A percentile compares a stretch with the other conserved stretches of the same genome.
phyloP scores from a whole-genome alignment of 2,113 vertebrate species.

The Psettodes erumei region DNA sequence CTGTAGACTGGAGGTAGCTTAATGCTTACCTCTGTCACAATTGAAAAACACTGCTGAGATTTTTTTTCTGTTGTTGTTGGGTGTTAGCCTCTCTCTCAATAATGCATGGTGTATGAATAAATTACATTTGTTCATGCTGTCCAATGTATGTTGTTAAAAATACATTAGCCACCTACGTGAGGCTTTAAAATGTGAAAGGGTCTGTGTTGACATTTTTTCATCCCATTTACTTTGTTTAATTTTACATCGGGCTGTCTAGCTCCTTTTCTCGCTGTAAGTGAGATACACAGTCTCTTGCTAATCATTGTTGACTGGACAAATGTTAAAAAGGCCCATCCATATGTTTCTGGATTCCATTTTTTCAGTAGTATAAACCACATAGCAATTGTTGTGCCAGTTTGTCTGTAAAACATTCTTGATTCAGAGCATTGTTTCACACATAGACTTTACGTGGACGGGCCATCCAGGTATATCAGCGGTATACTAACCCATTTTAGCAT shows the following conservation, averaged over 20 bases:
- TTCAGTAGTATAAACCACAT: not conserved
- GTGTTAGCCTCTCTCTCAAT: slow-evolving; percentile 62
- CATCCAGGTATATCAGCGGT: too few relatives aligned
- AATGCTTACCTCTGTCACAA: not conserved
- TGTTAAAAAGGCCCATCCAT: not conserved
- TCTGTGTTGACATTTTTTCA: not conserved
- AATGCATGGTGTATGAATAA: slow-evolving; percentile 71
- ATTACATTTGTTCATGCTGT: slow-evolving; percentile 48
- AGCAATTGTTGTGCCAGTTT: not conserved
- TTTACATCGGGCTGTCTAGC: slow-evolving; percentile 17
- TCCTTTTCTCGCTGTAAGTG: not conserved
- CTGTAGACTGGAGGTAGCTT: not conserved
- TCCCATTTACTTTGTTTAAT: slow-evolving; percentile 21
- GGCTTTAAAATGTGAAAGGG: slow-evolving; percentile 13
- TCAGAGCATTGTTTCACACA: too few relatives aligned
- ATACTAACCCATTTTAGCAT: too few relatives aligned
- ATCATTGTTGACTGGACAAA: not conserved
- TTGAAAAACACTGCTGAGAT: not conserved
- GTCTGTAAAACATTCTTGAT: not conserved
- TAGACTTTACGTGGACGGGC: too few relatives aligned
- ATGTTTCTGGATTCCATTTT: not conserved
- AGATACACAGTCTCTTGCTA: not conserved
- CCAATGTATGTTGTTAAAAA: slow-evolving; percentile 47
- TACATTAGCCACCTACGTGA: slow-evolving; percentile 36
- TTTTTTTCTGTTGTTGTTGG: slow-evolving; percentile 45